phyloP scores from a whole-genome alignment of 2,113 vertebrate species.

The Oceanodroma tethys region DNA sequence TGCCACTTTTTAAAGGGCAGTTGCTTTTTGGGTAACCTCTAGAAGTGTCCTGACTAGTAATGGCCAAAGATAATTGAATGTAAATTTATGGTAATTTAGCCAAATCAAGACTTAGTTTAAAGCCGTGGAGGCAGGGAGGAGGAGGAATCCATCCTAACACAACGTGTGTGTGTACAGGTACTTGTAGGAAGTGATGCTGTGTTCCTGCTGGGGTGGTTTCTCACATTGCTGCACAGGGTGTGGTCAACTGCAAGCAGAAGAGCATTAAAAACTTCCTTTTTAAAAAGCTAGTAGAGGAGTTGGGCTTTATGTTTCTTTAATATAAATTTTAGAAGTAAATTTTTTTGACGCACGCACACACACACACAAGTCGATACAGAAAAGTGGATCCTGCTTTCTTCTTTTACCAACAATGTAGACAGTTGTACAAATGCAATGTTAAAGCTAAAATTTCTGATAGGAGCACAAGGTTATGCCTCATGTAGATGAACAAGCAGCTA shows the following conservation, averaged over 20 bases:
- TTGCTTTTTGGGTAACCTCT: conserved; percentile 16
- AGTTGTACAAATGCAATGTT: not conserved
- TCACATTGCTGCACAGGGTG: not conserved
- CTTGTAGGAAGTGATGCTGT: not conserved
- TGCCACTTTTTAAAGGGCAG: not conserved
- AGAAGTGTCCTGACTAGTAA: not conserved
- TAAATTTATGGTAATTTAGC: not conserved
- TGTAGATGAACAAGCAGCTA: not conserved
- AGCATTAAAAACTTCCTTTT: not conserved
- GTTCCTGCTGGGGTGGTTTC: not conserved
- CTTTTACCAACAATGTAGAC: accelerated
- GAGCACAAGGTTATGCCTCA: not conserved
- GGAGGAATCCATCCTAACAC: not conserved
- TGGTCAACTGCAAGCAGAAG: not conserved
- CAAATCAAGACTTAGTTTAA: not conserved
- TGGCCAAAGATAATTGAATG: not conserved
- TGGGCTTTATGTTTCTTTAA: not conserved
- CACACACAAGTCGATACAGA: too few species aligned
- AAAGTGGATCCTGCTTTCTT: not conserved
- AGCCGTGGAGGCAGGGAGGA: not conserved
- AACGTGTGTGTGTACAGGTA: not conserved
- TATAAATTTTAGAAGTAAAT: not conserved
- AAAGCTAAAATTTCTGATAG: not conserved
- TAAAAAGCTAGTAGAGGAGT: not conserved
- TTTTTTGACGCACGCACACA: not conserved